Base-by-base conservation (phyloP, 1,140 invertebrate species). In the Artemia franciscana region DNA sequence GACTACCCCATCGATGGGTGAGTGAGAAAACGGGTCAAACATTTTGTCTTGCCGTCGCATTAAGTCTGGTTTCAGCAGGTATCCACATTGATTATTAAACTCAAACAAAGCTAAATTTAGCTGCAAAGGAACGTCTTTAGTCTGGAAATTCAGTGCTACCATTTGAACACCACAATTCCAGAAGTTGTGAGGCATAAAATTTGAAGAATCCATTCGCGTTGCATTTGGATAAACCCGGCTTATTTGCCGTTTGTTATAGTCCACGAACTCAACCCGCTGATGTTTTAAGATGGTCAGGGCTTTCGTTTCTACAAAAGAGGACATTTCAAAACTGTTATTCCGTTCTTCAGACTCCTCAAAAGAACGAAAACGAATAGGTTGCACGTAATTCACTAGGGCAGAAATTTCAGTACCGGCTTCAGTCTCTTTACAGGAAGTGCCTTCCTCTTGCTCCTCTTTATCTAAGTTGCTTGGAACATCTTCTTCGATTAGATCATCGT, bases 101-200 rank as follows among this genome's bases (percentile, higher is more conserved):
- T n/a, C n/a, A n/a, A n/a, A n/a, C n/a, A n/a, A n/a, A n/a, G n/a
- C n/a, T n/a, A n/a, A n/a, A 81, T 70, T 87, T 18, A 87, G 72
- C 71, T 87, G 85, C 81, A 87, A 85, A 24, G 82, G 81, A 62
- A 86, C 71, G 71, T 87, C 84, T 2, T 83, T 75, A 2, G 84
- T 86, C 74, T 86, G 84, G 68, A 84, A 86, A 71, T 86, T 86
- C 2, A 86, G 73, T 12, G 84, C 80, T 2, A 86, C 84, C 83
- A 86, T 84, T 70, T 86, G 84, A 69, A 82, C 85, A 23, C 84
- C 84, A 27, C 83, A 82, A 73, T 86, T 86, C 84, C 84, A 86
- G 68, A 78, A 86, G 67, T 85, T 81, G 75, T 84, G 83, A 30
- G 84, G 84, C 77, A 85, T 79, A 69, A 82, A 85, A 71, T 85